Evolutionary conservation across 2,797 vertebrate genomes (phyloP).

Genomic region (Argyrosomus regius): DNA sequence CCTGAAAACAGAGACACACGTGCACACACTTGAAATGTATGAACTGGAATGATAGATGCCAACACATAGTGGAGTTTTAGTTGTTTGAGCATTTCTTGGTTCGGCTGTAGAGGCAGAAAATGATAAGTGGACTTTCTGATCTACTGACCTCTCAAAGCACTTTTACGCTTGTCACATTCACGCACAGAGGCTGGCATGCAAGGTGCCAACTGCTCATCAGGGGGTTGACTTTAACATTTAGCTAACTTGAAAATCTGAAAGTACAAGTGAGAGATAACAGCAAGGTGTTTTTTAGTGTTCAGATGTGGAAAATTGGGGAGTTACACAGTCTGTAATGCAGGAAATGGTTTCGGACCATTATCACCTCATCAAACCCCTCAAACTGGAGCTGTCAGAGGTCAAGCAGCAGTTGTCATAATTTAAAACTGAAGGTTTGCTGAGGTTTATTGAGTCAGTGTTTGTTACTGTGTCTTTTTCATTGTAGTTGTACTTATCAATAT

Average conservation of each 20-base stretch:
- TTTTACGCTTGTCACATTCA: too few relatives aligned
- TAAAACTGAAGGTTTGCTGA: not conserved
- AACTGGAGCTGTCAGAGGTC: too few relatives aligned
- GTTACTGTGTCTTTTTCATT: not conserved
- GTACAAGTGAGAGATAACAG: not conserved
- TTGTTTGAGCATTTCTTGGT: not conserved
- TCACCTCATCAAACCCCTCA: too few relatives aligned
- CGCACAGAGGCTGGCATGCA: too few relatives aligned
- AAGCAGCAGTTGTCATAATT: not conserved
- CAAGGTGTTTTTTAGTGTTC: not conserved
- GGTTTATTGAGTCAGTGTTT: not conserved
- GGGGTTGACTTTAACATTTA: not conserved
- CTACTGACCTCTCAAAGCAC: too few relatives aligned
- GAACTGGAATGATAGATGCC: slow-evolving; percentile 45
- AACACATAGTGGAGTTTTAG: not conserved
- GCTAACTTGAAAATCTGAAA: not conserved
- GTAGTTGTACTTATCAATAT: not conserved
- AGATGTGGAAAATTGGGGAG: not conserved
- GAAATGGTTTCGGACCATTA: too few relatives aligned
- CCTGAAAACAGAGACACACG: slow-evolving; percentile 6
- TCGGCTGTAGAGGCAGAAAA: not conserved
- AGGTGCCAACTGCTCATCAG: too few relatives aligned
- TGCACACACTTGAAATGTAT: not conserved
- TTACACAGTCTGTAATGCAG: too few relatives aligned
- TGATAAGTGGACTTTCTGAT: not conserved